These are phyloP conservation scores for Solea senegalensis DNA, from an alignment of 2,113 vertebrate species.

Conservation along the genomic window DNA sequence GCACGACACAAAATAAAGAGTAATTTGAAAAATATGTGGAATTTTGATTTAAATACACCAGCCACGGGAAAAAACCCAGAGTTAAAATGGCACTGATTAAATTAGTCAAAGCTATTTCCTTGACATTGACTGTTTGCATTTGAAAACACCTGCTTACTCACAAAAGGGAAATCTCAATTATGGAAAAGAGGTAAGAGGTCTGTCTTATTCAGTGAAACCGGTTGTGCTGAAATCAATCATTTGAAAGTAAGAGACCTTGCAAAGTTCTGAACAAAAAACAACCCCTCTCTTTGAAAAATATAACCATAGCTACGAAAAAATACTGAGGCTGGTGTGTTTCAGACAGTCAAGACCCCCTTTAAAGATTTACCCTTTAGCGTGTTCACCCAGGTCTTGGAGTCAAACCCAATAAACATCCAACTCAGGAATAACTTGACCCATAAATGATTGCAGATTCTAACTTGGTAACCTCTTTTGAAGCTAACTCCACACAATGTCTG, in stretches of 20 bases:
- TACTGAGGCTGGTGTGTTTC: neutral
- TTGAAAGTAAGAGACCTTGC: neutral
- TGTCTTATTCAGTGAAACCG: neutral
- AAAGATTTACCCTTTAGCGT: neutral
- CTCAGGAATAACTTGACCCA: no score
- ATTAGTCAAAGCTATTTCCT: slow-evolving; percentile 60
- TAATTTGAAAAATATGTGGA: slow-evolving; percentile 45
- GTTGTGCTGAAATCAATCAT: neutral
- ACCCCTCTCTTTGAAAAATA: neutral
- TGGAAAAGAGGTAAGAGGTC: neutral
- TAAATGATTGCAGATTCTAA: no score
- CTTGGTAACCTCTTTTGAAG: no score
- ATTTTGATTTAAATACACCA: slow-evolving; percentile 54
- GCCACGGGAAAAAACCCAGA: slow-evolving; percentile 58
- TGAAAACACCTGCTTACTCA: slow-evolving; percentile 47
- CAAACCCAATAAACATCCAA: no score
- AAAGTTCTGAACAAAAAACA: neutral
- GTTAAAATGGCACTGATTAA: slow-evolving; percentile 45
- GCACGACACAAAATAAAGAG: slow-evolving; percentile 28
- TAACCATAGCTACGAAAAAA: neutral
- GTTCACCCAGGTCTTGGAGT: neutral
- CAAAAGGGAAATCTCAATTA: neutral
- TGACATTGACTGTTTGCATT: slow-evolving; percentile 31
- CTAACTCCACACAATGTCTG: no score
- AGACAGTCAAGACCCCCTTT: neutral